phyloP scores from a whole-genome alignment of 1,140 invertebrate species.

The Drosophila ogumai region DNA sequence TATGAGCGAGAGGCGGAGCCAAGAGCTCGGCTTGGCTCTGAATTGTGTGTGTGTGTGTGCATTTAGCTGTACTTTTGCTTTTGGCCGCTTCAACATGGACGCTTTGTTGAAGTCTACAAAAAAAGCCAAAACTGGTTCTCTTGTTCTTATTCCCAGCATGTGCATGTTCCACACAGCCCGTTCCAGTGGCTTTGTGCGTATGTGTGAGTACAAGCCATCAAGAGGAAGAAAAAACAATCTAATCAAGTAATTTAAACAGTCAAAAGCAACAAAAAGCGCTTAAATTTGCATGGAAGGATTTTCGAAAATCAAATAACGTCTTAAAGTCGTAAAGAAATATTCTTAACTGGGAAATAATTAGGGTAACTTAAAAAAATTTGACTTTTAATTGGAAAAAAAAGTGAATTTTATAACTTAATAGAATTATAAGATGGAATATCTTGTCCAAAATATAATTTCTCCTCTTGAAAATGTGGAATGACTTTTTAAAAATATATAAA shows the following conservation, averaged over 20 bases:
- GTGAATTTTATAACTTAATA: neutral
- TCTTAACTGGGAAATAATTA: neutral
- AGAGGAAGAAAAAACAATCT: constrained; percentile 61
- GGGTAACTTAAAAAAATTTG: no score
- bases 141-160: constrained; percentile 69
- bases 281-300: constrained; percentile 32
- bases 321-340: constrained; percentile 33
- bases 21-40: constrained; percentile 42
- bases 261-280: constrained; percentile 38
- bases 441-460: neutral
- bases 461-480: neutral
- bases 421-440: neutral
- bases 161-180: constrained; percentile 27
- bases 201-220: constrained; percentile 19
- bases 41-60: constrained; percentile 8
- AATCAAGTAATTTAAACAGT: constrained; percentile 76
- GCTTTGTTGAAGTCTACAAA: constrained; percentile 53
- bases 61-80: constrained; percentile 37
- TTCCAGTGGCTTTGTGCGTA: neutral
- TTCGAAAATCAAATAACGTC: neutral
- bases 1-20: constrained; percentile 64
- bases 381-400: no score
- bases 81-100: constrained; percentile 74
- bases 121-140: constrained; percentile 67
- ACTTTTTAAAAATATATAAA: neutral